phyloP scores from a whole-genome alignment of 2,888 invertebrate species.

The Trachelus stipa region DNA sequence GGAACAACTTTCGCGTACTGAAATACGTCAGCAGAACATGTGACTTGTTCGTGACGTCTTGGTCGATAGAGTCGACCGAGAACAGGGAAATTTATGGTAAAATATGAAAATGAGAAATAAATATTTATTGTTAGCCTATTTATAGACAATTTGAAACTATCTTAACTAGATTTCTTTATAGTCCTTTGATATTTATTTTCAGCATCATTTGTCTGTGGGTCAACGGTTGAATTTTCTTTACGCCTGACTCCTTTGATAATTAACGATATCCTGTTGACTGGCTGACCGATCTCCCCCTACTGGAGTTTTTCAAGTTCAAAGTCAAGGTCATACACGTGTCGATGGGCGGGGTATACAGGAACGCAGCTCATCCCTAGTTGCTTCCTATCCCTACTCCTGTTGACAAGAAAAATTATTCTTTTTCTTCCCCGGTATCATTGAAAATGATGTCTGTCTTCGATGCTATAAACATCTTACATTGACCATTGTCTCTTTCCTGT shows the following conservation, averaged over 20 bases:
- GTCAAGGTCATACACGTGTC: conserved; percentile 37
- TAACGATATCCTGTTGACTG: not conserved
- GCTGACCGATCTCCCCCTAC: not conserved
- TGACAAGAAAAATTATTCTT: not conserved
- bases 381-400: not conserved
- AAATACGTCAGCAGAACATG: not conserved
- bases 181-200: not conserved
- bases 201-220: not conserved
- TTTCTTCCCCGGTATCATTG: not conserved
- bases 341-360: not conserved
- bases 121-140: not conserved
- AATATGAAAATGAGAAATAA: not conserved
- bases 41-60: not conserved
- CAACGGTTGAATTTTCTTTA: not conserved
- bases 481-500: not conserved
- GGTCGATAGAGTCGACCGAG: not conserved
- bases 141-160: not conserved
- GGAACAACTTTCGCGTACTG: not conserved
- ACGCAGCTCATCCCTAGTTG: not conserved
- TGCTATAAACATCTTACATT: not conserved
- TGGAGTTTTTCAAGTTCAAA: conserved; percentile 23
- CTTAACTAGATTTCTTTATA: not conserved
- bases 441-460: not conserved
- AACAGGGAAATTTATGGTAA: not conserved
- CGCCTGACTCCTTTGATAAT: not conserved